Base-by-base conservation (phyloP, 2,888 invertebrate genomes). In the Vanessa cardui region DNA sequence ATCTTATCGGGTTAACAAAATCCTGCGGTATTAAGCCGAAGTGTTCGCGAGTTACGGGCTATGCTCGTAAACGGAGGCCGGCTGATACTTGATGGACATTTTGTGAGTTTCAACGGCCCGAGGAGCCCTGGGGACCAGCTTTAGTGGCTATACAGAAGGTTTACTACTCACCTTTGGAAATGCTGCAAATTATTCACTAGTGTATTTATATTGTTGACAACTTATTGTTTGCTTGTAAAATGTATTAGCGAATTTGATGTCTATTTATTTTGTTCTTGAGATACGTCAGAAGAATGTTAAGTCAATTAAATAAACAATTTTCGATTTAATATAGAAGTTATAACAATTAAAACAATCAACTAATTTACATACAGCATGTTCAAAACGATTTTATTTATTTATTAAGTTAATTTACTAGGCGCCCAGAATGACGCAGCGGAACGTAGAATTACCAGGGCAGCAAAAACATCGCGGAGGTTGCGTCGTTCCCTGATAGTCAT, bases 21-120 rank as follows among this genome's bases (percentile, higher is more conserved):
- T 84, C 84, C 85, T 78, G 81, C 78, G 84, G 87, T 83, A 84
- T 84, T 87, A 88, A 85, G 83, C 83, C 87, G 86, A 88, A n/a
- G 85, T 87, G 87, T 89, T 90, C 82, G 80, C 86, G 82, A 86
- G 88, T 90, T 89, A 89, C 86, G 85, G 84, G 81, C 83, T 80
- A 81, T 82, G 85, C 77, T 86, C 86, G 88, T 90, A 90, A 90
- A 90, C 84, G 86, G 81, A 78, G 81, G 77, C 81, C 73, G 83
- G 84, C 88, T 86, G 89, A 89, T 89, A 87, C 87, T 86, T 90
- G 91, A 92, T 91, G 90, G 92, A 89, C 91, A 89, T 87, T 92
- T 91, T 88, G 89, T 85, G 90, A 89, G 85, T 87, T 85, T 80
- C 82, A 81, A 80, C 77, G 81, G 74, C 79, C 76, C 76, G 76